phyloP scores from a whole-genome alignment of 2,888 invertebrate genomes.

The Leptothorax acervorum region DNA sequence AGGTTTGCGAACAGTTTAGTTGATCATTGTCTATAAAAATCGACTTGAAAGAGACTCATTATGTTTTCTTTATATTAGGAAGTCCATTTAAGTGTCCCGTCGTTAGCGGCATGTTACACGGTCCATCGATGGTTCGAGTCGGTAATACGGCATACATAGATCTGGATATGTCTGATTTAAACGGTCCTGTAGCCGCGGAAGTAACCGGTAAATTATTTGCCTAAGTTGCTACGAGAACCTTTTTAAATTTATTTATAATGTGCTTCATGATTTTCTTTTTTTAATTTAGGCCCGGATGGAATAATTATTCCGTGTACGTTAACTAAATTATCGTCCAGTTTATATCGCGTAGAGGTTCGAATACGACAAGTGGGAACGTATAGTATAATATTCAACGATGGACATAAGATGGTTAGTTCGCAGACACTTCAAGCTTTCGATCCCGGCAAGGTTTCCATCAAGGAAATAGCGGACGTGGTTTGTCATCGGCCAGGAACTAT shows the following conservation, averaged over 20 bases:
- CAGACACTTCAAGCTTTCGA: constrained; percentile 91
- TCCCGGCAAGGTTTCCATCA: constrained; percentile 90
- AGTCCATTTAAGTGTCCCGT: constrained; percentile 94
- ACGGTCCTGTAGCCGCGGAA: constrained; percentile 85
- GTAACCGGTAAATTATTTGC: constrained; percentile 85
- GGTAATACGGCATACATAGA: constrained; percentile 84
- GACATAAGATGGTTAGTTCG: constrained; percentile 87
- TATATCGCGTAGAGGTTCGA: constrained; percentile 90
- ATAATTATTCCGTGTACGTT: constrained; percentile 85
- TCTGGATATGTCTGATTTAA: constrained; percentile 85
- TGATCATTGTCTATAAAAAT: not conserved
- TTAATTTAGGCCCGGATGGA: constrained; percentile 86
- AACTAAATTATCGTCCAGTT: constrained; percentile 89
- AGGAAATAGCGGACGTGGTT: constrained; percentile 92
- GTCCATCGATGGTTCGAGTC: constrained; percentile 82
- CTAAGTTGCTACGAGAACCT: not conserved
- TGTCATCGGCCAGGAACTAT: constrained; percentile 94
- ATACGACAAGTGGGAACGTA: constrained; percentile 92
- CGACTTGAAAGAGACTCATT: not conserved
- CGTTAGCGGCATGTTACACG: constrained; percentile 86
- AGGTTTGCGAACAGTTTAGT: constrained; percentile 79
- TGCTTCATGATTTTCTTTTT: not conserved
- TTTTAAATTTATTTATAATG: not conserved
- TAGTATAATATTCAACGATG: constrained; percentile 89
- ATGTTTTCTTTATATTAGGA: constrained; percentile 85